Conservation (phyloP, 2,797 vertebrate species). For the Anguilla pacifica region DNA sequence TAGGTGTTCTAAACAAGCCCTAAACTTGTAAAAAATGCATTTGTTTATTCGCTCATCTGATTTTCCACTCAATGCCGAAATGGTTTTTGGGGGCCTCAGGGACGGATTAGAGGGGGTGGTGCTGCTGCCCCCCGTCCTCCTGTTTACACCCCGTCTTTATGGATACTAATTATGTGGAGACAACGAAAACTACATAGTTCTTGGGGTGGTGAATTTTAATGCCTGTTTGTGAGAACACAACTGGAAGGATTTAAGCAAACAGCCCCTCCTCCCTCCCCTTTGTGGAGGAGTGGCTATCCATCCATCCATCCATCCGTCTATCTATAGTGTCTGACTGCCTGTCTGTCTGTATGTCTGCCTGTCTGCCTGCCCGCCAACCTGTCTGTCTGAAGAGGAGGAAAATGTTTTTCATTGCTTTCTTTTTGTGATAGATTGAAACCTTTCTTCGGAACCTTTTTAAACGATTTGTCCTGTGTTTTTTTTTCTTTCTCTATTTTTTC, state of each 20-base stretch:
- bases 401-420: background rate
- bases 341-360: background rate
- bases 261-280: background rate
- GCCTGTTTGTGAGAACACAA: background rate
- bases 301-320: background rate
- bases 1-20: conserved; percentile 38
- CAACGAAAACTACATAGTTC: conserved; percentile 42
- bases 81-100: conserved; percentile 30
- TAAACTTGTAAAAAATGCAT: conserved; percentile 30
- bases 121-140: background rate
- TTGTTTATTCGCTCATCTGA: conserved; percentile 25
- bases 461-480: background rate
- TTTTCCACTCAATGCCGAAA: background rate
- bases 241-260: background rate
- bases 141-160: conserved; percentile 42
- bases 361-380: background rate
- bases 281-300: background rate
- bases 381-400: background rate
- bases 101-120: background rate
- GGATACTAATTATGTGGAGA: conserved; percentile 54
- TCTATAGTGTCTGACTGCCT: background rate
- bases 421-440: background rate
- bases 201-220: conserved; percentile 38
- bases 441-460: too few species aligned
- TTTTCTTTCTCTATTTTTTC: background rate